A percentile compares a stretch with the other conserved stretches of the same genome.
phyloP scores from a whole-genome alignment of 2,888 invertebrate species.

The Strigamia transsilvanica region DNA sequence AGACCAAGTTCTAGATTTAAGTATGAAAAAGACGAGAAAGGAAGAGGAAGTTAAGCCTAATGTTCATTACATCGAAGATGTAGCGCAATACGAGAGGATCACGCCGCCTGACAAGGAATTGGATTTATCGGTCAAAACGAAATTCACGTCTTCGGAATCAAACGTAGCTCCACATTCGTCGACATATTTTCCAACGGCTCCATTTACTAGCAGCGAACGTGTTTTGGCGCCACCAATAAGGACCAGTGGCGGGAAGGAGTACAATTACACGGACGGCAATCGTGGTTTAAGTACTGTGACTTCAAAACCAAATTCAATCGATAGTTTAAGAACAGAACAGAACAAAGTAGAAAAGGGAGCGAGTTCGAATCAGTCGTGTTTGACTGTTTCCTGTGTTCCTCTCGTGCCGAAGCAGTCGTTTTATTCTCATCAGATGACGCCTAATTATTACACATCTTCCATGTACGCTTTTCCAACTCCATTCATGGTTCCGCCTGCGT shows the following conservation, averaged over 20 bases:
- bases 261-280: neutral
- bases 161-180: neutral
- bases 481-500: conserved; percentile 39
- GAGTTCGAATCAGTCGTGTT: neutral
- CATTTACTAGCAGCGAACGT: neutral
- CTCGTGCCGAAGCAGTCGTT: conserved; percentile 27
- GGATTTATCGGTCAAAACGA: conserved; percentile 16
- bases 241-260: neutral
- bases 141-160: neutral
- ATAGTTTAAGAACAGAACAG: conserved; percentile 27
- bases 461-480: conserved; percentile 42
- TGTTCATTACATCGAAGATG: neutral
- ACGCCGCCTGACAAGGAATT: conserved; percentile 50
- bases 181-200: neutral
- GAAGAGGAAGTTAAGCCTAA: neutral
- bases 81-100: conserved; percentile 46
- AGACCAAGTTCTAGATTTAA: conserved; percentile 58
- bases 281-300: conserved; percentile 1
- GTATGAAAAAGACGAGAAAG: conserved; percentile 57
- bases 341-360: neutral
- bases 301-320: neutral
- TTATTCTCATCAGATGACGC: conserved; percentile 24
- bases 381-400: neutral
- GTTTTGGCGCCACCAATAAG: neutral
- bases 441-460: conserved; percentile 45